Evolutionary conservation across 1,140 invertebrate genomes (phyloP).

Genomic region (Oppia nitens): DNA sequence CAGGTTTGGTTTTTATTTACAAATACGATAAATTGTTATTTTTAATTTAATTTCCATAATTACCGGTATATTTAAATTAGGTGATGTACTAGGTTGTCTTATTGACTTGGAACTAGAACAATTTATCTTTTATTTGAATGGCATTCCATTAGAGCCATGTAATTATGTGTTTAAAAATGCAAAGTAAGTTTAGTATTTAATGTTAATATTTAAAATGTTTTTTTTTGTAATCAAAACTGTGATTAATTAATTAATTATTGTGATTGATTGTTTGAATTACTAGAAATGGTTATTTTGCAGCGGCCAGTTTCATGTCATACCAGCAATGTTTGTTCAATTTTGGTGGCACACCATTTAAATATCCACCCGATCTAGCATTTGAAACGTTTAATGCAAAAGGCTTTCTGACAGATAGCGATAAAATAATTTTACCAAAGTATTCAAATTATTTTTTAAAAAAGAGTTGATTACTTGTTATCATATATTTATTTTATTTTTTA

Average conservation of each 20-base stretch:
- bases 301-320: slow-evolving; percentile 88
- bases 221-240: no score
- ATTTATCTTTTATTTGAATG: slow-evolving; percentile 69
- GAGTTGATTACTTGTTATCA: no score
- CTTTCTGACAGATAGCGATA: slow-evolving; percentile 46
- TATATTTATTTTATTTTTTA: slow-evolving; percentile 3
- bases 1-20: slow-evolving; percentile 37
- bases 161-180: slow-evolving; percentile 57
- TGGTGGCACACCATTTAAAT: slow-evolving; percentile 58
- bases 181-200: slow-evolving; percentile 37
- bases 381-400: slow-evolving; percentile 61
- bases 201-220: background rate
- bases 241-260: slow-evolving; percentile 2
- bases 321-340: slow-evolving; percentile 90
- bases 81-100: slow-evolving; percentile 66
- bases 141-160: slow-evolving; percentile 45
- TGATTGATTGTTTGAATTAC: slow-evolving; percentile 7
- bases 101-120: slow-evolving; percentile 51
- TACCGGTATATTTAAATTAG: slow-evolving; percentile 25
- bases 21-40: background rate
- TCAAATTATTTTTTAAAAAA: no score
- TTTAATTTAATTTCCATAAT: background rate
- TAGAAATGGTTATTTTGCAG: slow-evolving; percentile 74
- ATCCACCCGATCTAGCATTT: slow-evolving; percentile 50
- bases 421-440: slow-evolving; percentile 42